Percentiles rank a stretch among this genome's conserved stretches.
phyloP scores from a whole-genome alignment of 2,113 vertebrate species.

The Oenanthe melanoleuca region DNA sequence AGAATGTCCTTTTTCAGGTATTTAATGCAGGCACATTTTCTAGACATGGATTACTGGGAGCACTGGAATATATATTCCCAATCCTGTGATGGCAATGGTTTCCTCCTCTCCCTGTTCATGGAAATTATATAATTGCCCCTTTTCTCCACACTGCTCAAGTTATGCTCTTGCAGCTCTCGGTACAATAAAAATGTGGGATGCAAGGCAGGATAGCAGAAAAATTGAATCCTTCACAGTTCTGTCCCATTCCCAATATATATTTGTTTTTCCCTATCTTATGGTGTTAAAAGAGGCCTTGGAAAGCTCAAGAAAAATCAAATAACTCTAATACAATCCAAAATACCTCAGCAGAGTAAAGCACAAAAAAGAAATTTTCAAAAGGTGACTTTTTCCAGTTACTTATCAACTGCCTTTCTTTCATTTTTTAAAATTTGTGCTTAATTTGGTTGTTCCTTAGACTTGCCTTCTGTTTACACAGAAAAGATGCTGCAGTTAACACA shows the following conservation, averaged over 20 bases:
- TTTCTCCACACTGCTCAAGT: background rate
- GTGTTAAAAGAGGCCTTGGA: background rate
- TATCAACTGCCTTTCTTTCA: background rate
- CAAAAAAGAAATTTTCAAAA: background rate
- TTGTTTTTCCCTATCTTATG: rapidly evolving
- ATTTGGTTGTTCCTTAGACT: background rate
- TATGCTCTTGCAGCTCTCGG: background rate
- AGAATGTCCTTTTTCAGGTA: background rate
- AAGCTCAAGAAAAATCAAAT: background rate
- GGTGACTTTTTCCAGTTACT: background rate
- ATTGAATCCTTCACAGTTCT: background rate
- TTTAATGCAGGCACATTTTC: background rate
- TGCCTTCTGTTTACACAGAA: background rate
- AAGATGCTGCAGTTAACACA: background rate
- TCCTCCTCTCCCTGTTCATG: background rate
- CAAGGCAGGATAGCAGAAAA: background rate
- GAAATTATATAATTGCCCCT: rapidly evolving
- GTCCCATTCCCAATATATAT: rapidly evolving
- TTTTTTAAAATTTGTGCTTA: background rate
- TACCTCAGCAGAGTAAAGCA: background rate
- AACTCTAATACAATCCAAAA: background rate
- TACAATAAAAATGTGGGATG: background rate
- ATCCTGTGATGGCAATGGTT: background rate
- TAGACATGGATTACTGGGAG: background rate
- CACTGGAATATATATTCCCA: background rate